These are phyloP conservation scores for Polypedilum pembai DNA, from an alignment of 1,140 invertebrate species.

Conservation along the genomic window DNA sequence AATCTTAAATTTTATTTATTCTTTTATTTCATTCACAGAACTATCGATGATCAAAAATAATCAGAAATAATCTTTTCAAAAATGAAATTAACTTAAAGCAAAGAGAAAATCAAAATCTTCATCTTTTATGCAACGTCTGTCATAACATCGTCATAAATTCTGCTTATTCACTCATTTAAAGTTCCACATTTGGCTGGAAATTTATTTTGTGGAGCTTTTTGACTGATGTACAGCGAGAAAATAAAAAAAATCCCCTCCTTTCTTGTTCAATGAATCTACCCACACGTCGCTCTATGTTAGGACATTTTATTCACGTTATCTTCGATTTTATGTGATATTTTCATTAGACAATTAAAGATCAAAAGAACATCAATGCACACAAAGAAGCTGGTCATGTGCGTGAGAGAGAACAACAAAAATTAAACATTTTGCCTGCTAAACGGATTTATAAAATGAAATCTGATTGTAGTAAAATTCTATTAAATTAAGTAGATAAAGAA, in stretches of 20 bases:
- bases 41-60: not conserved
- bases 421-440: not conserved
- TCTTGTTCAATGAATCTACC: slow-evolving; percentile 3
- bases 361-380: not conserved
- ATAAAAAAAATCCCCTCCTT: not conserved
- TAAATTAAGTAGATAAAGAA: not conserved
- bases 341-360: not conserved
- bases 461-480: too few species aligned
- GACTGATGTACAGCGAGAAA: not conserved
- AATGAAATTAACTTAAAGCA: not conserved
- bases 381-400: slow-evolving; percentile 1
- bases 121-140: slow-evolving; percentile 13
- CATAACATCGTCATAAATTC: not conserved
- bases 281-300: not conserved
- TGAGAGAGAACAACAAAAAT: not conserved
- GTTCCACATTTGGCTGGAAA: slow-evolving; percentile 16
- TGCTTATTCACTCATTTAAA: slow-evolving; percentile 18
- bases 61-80: not conserved
- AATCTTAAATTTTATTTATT: not conserved
- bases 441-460: not conserved
- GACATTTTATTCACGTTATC: not conserved
- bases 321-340: slow-evolving; percentile 10
- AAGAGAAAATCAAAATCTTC: slow-evolving; percentile 1
- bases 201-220: slow-evolving; percentile 2
- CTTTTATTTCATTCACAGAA: not conserved